phyloP scores from a whole-genome alignment of 2,888 invertebrate species.

The Pandemis cinnamomeana region DNA sequence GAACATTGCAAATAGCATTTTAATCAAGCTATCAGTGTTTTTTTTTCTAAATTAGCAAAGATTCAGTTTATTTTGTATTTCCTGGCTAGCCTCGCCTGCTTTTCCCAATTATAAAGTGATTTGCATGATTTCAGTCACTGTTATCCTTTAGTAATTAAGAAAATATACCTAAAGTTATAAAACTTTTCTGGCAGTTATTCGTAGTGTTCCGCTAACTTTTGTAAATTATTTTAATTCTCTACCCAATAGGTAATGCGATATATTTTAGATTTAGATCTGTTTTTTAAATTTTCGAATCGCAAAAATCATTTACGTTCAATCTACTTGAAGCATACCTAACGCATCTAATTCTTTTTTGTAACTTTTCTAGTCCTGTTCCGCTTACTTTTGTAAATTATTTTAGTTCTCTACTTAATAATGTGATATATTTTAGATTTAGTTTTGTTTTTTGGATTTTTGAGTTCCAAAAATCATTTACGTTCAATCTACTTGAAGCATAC shows the following conservation, averaged over 20 bases:
- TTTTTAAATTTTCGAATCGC: neutral
- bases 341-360: neutral
- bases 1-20: too few relatives aligned
- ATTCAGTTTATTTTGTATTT: too few relatives aligned
- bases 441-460: neutral
- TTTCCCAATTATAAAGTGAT: too few relatives aligned
- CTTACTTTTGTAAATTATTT: neutral
- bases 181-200: too few relatives aligned
- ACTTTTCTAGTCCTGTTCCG: neutral
- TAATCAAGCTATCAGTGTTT: too few relatives aligned
- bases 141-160: too few relatives aligned
- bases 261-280: neutral
- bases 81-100: too few relatives aligned
- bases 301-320: neutral
- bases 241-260: neutral
- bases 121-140: too few relatives aligned
- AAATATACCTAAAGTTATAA: too few relatives aligned
- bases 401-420: neutral
- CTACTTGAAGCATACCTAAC: neutral
- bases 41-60: too few relatives aligned
- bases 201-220: constrained; percentile 7
- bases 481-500: neutral
- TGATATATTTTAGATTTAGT: neutral
- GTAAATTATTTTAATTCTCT: neutral
- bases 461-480: neutral